Conservation (phyloP, 2,888 invertebrate species). For the Acanthacorydalis orientalis region DNA sequence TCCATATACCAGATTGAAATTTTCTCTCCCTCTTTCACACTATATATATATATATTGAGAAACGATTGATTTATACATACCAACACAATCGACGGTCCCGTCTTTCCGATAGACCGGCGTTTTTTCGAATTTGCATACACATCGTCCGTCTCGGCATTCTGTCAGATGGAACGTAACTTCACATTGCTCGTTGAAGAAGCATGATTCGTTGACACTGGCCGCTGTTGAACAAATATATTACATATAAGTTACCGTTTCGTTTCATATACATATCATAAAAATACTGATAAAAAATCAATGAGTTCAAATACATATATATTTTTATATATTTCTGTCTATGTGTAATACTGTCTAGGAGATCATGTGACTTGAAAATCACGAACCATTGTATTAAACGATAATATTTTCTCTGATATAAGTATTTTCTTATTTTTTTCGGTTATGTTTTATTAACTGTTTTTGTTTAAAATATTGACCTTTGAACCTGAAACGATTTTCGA, state of each 20-base stretch:
- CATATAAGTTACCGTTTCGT: background rate
- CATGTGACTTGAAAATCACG: too few species aligned
- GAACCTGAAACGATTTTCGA: too few species aligned
- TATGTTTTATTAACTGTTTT: too few species aligned
- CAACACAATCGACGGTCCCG: conserved; percentile 55
- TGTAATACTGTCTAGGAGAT: too few species aligned
- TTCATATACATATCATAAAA: too few species aligned
- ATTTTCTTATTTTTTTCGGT: too few species aligned
- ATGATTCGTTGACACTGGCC: conserved; percentile 63
- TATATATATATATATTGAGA: background rate
- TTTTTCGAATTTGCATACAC: conserved; percentile 66
- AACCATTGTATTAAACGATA: too few species aligned
- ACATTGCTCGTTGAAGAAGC: conserved; percentile 73
- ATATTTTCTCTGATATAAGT: too few species aligned
- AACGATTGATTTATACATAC: conserved; percentile 29
- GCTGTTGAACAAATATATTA: conserved; percentile 34
- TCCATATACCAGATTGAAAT: background rate
- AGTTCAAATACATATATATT: too few species aligned
- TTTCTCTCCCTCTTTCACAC: background rate
- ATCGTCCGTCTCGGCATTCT: conserved; percentile 62
- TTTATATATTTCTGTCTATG: too few species aligned
- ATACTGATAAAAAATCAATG: too few species aligned
- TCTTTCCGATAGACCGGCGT: conserved; percentile 50
- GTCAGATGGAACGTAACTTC: conserved; percentile 55
- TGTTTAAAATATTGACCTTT: too few species aligned